Conservation (phyloP, 2,888 invertebrate species). For the Harpalus rubripes region DNA sequence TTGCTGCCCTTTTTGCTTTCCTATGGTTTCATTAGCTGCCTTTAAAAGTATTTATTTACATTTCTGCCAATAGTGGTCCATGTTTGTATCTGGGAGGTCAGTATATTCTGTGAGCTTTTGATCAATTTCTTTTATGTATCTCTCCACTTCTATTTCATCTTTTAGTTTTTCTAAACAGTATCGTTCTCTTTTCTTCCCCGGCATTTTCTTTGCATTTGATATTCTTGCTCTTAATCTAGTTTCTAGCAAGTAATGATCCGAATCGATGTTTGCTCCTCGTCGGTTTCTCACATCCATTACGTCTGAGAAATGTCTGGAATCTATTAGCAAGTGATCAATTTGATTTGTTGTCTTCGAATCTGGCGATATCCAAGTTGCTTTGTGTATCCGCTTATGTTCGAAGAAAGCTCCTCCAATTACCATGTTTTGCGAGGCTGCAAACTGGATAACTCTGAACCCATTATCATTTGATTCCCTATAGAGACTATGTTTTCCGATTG, state of each 20-base stretch:
- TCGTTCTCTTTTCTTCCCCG: constrained; percentile 1
- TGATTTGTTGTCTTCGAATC: too few relatives aligned
- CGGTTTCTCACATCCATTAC: too few relatives aligned
- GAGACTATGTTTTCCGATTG: too few relatives aligned
- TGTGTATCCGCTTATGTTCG: constrained; percentile 56
- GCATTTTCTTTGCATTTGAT: constrained; percentile 13
- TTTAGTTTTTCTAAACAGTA: constrained; percentile 25
- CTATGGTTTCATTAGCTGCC: constrained; percentile 20
- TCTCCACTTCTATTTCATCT: constrained; percentile 25
- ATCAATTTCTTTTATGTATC: too few relatives aligned
- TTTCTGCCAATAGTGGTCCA: constrained; percentile 16
- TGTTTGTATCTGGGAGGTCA: constrained; percentile 12
- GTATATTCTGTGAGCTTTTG: background rate
- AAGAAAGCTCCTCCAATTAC: constrained; percentile 14
- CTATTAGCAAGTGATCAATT: too few relatives aligned
- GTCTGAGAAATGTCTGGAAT: too few relatives aligned
- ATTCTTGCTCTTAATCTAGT: constrained; percentile 19
- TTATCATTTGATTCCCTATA: too few relatives aligned
- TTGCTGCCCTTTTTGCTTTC: constrained; percentile 11
- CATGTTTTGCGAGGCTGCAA: too few relatives aligned
- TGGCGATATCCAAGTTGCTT: too few relatives aligned
- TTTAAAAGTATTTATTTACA: constrained; percentile 8
- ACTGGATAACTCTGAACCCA: too few relatives aligned
- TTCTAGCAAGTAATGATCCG: too few relatives aligned
- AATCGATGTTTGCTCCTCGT: too few relatives aligned